Percentiles rank a stretch among this genome's conserved stretches.
phyloP scores from a whole-genome alignment of 2,113 vertebrate species.

The Danionella cerebrum region DNA sequence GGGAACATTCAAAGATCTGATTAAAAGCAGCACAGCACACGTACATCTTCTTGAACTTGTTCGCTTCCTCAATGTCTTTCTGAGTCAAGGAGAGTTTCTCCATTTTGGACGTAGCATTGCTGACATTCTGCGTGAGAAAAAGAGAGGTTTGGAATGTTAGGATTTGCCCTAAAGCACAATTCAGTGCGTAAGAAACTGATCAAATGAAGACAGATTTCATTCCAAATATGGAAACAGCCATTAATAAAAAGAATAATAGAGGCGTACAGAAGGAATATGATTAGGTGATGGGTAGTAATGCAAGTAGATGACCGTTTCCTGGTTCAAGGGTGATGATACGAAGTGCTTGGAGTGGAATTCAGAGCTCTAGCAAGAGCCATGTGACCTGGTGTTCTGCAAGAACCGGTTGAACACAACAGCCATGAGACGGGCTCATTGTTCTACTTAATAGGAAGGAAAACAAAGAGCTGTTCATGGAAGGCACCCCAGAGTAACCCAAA shows the following conservation, averaged over 20 bases:
- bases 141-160: neutral
- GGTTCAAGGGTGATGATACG: neutral
- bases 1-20: neutral
- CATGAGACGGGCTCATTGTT: too few species aligned
- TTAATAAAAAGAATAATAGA: neutral
- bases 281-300: neutral
- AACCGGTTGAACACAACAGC: too few species aligned
- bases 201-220: too few species aligned
- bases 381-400: neutral
- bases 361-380: neutral
- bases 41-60: constrained; percentile 64
- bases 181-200: neutral
- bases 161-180: neutral
- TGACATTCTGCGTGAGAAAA: constrained; percentile 33
- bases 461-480: too few species aligned
- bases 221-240: neutral
- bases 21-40: constrained; percentile 27
- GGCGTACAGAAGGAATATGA: neutral
- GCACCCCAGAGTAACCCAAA: too few species aligned
- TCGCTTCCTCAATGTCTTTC: constrained; percentile 28
- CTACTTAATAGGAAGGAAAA: too few species aligned
- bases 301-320: neutral
- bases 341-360: neutral
- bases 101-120: constrained; percentile 23
- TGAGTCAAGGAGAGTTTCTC: constrained; percentile 45